Evolutionary conservation across 2,888 invertebrate genomes (phyloP).

Genomic region (Tillus elongatus): DNA sequence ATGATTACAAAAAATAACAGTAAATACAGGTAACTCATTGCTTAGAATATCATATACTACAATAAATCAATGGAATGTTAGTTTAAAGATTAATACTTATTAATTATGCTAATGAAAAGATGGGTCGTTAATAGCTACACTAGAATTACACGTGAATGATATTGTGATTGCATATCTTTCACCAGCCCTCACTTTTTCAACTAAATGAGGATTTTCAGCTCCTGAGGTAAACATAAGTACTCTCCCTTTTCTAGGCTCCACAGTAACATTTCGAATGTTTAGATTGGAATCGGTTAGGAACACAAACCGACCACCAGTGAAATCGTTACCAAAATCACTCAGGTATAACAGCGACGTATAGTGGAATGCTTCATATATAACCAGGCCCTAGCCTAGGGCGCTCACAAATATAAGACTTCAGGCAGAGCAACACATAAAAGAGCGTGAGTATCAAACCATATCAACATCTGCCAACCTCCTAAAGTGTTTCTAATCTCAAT

Average conservation of each 20-base stretch:
- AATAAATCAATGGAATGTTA: too few species aligned
- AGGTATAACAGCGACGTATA: constrained; percentile 79
- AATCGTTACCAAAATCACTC: constrained; percentile 64
- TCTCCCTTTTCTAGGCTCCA: constrained; percentile 71
- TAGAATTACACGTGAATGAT: constrained; percentile 73
- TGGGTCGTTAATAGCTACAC: constrained; percentile 57
- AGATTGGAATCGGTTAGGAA: constrained; percentile 52
- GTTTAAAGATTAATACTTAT: too few species aligned
- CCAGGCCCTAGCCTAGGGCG: too few species aligned
- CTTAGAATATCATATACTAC: too few species aligned
- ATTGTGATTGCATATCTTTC: constrained; percentile 74
- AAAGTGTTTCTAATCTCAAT: too few species aligned
- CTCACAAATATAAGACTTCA: too few species aligned
- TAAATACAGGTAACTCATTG: too few species aligned
- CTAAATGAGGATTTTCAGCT: constrained; percentile 72
- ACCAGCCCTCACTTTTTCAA: constrained; percentile 70
- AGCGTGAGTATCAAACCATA: too few species aligned
- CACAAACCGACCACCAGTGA: constrained; percentile 73
- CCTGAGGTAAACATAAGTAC: constrained; percentile 83
- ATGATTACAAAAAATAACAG: too few species aligned
- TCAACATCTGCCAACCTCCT: too few species aligned
- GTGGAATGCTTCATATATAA: constrained; percentile 79
- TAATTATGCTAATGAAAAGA: too few species aligned
- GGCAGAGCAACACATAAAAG: too few species aligned
- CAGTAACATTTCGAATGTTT: constrained; percentile 47